These are phyloP conservation scores for Smittia sp. DNA, from an alignment of 2,888 invertebrate genomes.

Conservation along the genomic window DNA sequence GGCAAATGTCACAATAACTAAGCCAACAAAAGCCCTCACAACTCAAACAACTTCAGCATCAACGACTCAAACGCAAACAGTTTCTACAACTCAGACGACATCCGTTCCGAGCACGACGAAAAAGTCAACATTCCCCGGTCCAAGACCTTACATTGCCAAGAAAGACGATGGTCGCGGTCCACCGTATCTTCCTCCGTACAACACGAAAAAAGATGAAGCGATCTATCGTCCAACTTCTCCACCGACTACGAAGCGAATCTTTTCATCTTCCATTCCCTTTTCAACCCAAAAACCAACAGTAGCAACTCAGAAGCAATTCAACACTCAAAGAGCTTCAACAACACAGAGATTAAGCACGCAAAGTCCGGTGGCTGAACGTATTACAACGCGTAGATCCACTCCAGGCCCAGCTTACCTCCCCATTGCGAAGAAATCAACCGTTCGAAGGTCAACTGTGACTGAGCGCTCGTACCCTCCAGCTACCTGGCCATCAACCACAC, in stretches of 20 bases:
- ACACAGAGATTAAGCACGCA: neutral
- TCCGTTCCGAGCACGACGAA: too few relatives aligned
- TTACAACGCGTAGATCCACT: neutral
- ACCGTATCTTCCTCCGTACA: neutral
- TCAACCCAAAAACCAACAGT: neutral
- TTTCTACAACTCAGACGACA: too few relatives aligned
- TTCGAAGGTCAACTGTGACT: neutral
- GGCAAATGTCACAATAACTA: too few relatives aligned
- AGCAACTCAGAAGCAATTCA: neutral
- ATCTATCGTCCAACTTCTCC: neutral
- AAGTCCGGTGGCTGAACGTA: neutral
- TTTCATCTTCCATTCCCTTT: neutral
- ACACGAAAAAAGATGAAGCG: neutral
- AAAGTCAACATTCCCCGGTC: too few relatives aligned
- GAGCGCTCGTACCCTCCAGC: neutral
- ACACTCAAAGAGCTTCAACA: neutral
- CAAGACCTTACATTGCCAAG: neutral
- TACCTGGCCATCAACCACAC: neutral
- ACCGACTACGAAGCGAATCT: neutral
- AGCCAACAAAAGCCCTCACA: too few relatives aligned
- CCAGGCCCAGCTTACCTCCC: neutral
- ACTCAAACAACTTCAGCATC: too few relatives aligned
- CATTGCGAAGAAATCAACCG: neutral
- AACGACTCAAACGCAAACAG: too few relatives aligned
- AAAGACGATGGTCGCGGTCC: neutral